These are phyloP conservation scores for Lophotriccus pileatus DNA, from an alignment of 2,797 vertebrate genomes.

Conservation along the genomic window DNA sequence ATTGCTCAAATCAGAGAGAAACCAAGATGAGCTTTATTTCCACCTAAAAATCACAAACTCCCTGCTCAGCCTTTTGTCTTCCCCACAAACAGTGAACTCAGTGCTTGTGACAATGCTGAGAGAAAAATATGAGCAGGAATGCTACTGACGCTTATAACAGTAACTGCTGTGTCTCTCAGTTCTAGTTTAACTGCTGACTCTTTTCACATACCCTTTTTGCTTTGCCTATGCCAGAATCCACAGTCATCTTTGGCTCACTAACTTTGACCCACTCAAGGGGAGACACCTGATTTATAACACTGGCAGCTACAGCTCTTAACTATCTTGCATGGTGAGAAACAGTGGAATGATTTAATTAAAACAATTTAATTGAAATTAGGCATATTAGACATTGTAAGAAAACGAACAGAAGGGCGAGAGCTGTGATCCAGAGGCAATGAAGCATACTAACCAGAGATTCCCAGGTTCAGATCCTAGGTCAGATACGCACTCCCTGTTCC, in stretches of 20 bases:
- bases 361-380: slow-evolving; percentile 41
- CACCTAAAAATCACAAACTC: not conserved
- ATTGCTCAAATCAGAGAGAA: not conserved
- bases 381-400: not conserved
- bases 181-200: not conserved
- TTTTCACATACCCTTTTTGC: not conserved
- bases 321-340: not conserved
- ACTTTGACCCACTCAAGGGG: not conserved
- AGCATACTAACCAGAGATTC: slow-evolving; percentile 32
- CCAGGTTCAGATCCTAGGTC: slow-evolving; percentile 12
- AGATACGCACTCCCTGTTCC: not conserved
- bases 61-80: not conserved
- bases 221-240: not conserved
- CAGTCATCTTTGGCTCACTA: not conserved
- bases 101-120: not conserved
- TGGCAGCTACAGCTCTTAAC: not conserved
- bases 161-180: not conserved
- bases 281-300: not conserved
- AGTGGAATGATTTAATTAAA: slow-evolving; percentile 28
- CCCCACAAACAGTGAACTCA: not conserved
- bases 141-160: not conserved
- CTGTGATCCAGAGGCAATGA: not conserved
- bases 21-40: not conserved
- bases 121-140: not conserved
- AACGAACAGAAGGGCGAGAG: slow-evolving; percentile 2